Conservation (phyloP, 2,888 invertebrate species). For the Epistrophella euchroma region DNA sequence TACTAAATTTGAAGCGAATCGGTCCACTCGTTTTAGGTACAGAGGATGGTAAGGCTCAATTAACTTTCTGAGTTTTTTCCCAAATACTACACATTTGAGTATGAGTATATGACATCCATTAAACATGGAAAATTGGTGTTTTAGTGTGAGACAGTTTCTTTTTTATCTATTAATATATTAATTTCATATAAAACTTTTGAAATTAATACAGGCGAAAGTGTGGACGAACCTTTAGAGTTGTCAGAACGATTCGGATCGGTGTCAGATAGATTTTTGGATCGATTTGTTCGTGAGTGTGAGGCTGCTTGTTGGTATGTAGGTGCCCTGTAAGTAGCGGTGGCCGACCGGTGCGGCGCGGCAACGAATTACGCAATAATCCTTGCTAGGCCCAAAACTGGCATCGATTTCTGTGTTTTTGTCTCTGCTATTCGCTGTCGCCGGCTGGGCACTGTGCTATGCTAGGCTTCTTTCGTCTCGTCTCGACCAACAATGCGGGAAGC, state of each 20-base stretch:
- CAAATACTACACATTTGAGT: too few species aligned
- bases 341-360: slow-evolving; percentile 10
- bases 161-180: too few species aligned
- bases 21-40: too few species aligned
- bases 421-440: slow-evolving; percentile 20
- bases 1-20: too few species aligned
- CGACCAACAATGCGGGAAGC: slow-evolving; percentile 71
- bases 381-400: slow-evolving; percentile 70
- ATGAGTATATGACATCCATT: too few species aligned
- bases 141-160: too few species aligned
- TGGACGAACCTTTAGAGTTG: slow-evolving; percentile 13
- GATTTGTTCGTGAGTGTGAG: slow-evolving; percentile 61
- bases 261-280: slow-evolving; percentile 54
- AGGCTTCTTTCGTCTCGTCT: background rate
- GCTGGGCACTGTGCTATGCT: slow-evolving; percentile 1
- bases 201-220: background rate
- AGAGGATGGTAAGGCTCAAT: too few species aligned
- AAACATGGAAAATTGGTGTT: too few species aligned
- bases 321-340: slow-evolving; percentile 47
- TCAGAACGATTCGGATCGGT: slow-evolving; percentile 39
- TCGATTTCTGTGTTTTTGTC: slow-evolving; percentile 39
- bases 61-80: too few species aligned
- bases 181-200: background rate
- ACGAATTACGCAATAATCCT: slow-evolving; percentile 70
- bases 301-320: slow-evolving; percentile 48